A percentile compares a stretch with the other conserved stretches of the same genome.
Conservation (phyloP, 2,888 invertebrate genomes). For the Glaucopsyche alexis region DNA sequence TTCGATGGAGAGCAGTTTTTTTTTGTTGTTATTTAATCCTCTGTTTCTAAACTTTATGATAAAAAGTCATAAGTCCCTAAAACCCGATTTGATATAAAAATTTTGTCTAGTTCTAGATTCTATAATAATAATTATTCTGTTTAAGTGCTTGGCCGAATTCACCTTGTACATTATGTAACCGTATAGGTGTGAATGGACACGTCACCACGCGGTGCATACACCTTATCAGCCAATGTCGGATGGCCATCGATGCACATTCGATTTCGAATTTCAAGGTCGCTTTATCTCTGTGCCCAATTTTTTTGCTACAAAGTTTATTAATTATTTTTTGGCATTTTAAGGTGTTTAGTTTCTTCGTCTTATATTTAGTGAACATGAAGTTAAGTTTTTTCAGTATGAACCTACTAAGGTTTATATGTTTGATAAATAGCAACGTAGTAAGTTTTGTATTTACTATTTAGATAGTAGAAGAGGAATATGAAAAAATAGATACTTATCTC, state of each 20-base stretch:
- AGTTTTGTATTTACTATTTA: no score
- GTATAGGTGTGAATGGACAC: conserved; percentile 10
- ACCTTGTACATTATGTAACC: conserved; percentile 3
- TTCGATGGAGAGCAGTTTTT: not conserved
- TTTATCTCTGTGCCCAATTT: not conserved
- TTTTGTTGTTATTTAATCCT: no score
- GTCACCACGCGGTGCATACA: conserved; percentile 30
- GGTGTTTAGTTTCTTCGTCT: no score
- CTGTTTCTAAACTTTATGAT: no score
- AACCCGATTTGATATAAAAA: not conserved
- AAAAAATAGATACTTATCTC: no score
- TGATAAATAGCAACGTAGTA: no score
- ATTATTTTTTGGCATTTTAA: not conserved
- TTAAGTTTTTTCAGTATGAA: no score
- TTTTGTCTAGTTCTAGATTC: not conserved
- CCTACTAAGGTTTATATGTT: no score
- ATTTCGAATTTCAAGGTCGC: not conserved
- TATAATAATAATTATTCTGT: not conserved
- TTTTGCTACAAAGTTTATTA: not conserved
- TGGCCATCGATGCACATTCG: conserved; percentile 1
- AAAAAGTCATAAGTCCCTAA: not conserved
- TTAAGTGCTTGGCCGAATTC: not conserved
- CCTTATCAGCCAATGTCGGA: conserved; percentile 34
- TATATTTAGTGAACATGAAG: no score
- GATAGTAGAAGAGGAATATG: no score